phyloP scores from a whole-genome alignment of 1,140 invertebrate genomes.

The Scaptomyza hsui region DNA sequence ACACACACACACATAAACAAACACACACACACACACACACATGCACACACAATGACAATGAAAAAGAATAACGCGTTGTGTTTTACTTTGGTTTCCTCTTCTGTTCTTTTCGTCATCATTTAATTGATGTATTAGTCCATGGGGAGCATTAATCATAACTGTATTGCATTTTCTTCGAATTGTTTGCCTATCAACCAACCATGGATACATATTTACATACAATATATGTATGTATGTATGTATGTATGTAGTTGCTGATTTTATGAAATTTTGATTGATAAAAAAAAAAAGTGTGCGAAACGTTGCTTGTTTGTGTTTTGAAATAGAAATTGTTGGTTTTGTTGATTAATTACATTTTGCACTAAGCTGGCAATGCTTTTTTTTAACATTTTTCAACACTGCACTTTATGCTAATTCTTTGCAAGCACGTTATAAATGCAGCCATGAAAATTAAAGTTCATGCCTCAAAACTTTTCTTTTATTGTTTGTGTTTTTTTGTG shows the following conservation, averaged over 20 bases:
- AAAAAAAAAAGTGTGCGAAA: neutral
- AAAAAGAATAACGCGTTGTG: slow-evolving; percentile 17
- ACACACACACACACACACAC: slow-evolving; percentile 21
- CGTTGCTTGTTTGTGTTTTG: neutral
- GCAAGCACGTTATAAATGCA: slow-evolving; percentile 9
- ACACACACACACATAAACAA: slow-evolving; percentile 36
- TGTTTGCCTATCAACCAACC: slow-evolving; percentile 6
- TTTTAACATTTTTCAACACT: neutral
- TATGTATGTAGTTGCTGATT: too few species aligned
- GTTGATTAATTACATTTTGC: too few species aligned
- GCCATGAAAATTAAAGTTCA: slow-evolving; percentile 11
- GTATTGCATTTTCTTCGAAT: slow-evolving; percentile 7
- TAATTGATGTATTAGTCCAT: slow-evolving; percentile 71
- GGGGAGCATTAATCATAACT: slow-evolving; percentile 42
- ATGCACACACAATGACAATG: neutral
- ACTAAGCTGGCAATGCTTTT: too few species aligned
- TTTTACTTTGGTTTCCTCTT: slow-evolving; percentile 31
- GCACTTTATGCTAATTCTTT: neutral
- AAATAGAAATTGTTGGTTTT: neutral
- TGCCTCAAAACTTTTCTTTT: slow-evolving; percentile 36
- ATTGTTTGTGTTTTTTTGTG: slow-evolving; percentile 17
- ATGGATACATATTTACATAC: too few species aligned
- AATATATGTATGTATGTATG: too few species aligned
- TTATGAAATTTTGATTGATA: neutral
- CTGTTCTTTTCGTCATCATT: slow-evolving; percentile 59